Percentiles rank a stretch among this genome's conserved stretches.
Evolutionary conservation across 2,888 invertebrate species (phyloP).

Genomic region (Barypeithes pellucidus): DNA sequence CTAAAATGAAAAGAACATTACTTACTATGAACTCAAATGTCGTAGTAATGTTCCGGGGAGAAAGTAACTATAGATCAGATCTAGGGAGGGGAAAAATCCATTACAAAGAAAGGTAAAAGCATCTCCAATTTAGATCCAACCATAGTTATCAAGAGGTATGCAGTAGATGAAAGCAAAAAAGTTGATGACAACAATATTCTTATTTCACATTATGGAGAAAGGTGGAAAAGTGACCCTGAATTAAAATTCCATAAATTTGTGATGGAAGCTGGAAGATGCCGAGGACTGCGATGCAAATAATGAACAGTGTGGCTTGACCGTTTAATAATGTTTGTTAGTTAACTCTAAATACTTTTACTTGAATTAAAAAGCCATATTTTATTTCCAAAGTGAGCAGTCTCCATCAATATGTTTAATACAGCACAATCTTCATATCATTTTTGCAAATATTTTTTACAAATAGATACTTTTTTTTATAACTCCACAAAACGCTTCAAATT

Average conservation of each 20-base stretch:
- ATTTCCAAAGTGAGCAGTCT: neutral
- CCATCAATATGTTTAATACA: conserved; percentile 1
- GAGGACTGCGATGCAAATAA: conserved; percentile 12
- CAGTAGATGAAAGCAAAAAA: conserved; percentile 25
- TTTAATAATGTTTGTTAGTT: conserved; percentile 20
- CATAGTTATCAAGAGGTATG: conserved; percentile 17
- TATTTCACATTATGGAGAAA: conserved; percentile 21
- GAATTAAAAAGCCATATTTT: conserved; percentile 22
- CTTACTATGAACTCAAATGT: conserved; percentile 7
- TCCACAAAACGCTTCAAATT: too few species aligned
- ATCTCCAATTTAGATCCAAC: conserved; percentile 16
- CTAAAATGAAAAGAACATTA: too few species aligned
- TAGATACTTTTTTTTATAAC: too few species aligned
- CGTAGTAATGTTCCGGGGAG: conserved; percentile 1
- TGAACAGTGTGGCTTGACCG: neutral
- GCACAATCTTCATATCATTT: conserved; percentile 28
- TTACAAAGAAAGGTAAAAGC: conserved; percentile 16
- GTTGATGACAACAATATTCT: conserved; percentile 22
- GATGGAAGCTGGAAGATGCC: conserved; percentile 10
- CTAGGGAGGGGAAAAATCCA: conserved; percentile 3
- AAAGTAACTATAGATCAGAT: conserved; percentile 14
- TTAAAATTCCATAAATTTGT: conserved; percentile 32
- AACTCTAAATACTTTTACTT: neutral
- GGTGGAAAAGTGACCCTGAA: conserved; percentile 24
- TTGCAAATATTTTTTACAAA: conserved; percentile 17